Evolutionary conservation across 2,888 invertebrate genomes (phyloP), one percentile per base, ranked within the genome.

Genomic region (Eupeodes luniger): DNA sequence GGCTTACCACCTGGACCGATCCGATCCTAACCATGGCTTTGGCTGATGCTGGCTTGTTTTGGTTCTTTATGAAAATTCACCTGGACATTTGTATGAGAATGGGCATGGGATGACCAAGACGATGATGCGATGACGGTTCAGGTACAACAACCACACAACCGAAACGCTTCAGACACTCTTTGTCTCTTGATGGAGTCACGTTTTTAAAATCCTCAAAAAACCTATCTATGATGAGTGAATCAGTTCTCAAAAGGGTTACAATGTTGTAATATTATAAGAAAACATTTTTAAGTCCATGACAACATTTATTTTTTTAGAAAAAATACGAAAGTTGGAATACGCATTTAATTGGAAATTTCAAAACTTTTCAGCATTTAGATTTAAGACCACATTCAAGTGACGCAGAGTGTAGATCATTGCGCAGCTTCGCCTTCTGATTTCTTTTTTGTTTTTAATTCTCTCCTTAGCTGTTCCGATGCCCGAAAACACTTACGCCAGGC

Each of bases 401-500:
- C 66, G 4, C 14, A 14, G 47, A 66, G 27, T 66, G 66, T 88
- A 78, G 74, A 75, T 36, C 75, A 76, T n/a, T 61, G 27, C 62
- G 78, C 78, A 67, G 84, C 81, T 81, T 85, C 78, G 66, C 81
- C 67, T 81, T 34, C 53, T 47, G 70, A 49, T 62, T 85, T 81
- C n/a, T 62, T 62, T 36, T 36, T 36, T 7, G 66, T 74, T 74
- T 75, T 75, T 49, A 11, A 66, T 81, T 85, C 74, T 81, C 78
- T 85, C 84, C 78, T 66, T 1, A 69, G 69, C 51, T 81, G 78
- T 69, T 55, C 59, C 40, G 75, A 53, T 75, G 81, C 69, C 53
- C 69, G 62, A 85, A 85, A 85, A 85, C 88, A 88, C 88, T 81
- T 85, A 88, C 53, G 75, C 67, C 64, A 70, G 88, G 36, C 62